Evolutionary conservation across 2,113 vertebrate species (phyloP).

Genomic region (Vulpes ferrilata): DNA sequence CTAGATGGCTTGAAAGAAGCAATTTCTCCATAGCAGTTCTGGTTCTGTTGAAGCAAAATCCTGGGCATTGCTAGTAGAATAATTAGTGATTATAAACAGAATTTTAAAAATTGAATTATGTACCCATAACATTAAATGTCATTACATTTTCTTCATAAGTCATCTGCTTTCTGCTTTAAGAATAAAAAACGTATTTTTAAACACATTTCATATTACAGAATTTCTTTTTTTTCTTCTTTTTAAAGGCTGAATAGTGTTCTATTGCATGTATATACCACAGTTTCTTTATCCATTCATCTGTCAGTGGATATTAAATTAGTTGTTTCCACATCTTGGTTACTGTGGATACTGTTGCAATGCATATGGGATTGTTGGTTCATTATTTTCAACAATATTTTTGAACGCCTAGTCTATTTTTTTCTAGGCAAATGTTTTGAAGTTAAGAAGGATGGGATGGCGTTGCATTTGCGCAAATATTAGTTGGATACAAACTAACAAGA

Average conservation of each 20-base stretch:
- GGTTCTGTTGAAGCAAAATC: slow-evolving; percentile 9
- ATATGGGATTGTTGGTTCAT: neutral
- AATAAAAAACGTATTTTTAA: slow-evolving; percentile 50
- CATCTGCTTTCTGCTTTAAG: slow-evolving; percentile 2
- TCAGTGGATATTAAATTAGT: neutral
- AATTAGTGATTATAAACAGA: slow-evolving; percentile 22
- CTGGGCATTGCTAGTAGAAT: neutral
- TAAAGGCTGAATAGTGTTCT: neutral
- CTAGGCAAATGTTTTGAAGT: neutral
- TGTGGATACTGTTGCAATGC: neutral
- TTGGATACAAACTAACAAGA: neutral
- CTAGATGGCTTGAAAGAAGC: neutral
- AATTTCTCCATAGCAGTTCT: neutral
- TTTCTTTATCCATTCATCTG: slow-evolving; percentile 17
- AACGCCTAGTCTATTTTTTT: neutral
- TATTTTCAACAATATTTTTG: slow-evolving; percentile 18
- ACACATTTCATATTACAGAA: neutral
- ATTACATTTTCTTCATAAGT: neutral
- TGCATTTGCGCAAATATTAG: neutral
- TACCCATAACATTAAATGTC: neutral
- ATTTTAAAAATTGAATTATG: slow-evolving; percentile 31
- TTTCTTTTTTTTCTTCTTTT: neutral
- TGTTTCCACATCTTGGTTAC: neutral
- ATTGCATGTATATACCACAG: neutral
- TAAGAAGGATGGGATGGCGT: neutral